Evolutionary conservation across 2,113 vertebrate species (phyloP), one percentile per base, ranked within the genome.

Genomic region (Etia nguti): DNA sequence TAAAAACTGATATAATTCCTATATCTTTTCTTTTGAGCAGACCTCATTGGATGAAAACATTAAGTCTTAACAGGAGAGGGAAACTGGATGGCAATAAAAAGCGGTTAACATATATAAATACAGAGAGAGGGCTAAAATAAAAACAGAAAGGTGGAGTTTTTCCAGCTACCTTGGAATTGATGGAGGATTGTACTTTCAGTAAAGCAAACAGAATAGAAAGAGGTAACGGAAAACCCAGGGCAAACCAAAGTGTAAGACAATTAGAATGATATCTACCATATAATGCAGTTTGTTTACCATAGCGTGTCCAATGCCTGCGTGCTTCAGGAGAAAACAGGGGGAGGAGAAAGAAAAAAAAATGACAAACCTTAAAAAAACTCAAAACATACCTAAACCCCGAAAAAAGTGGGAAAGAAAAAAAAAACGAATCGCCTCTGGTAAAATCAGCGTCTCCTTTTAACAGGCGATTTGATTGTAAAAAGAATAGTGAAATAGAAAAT

Each of bases 281-380:
- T 98, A 99, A 98, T 98, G 98, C 97, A 99, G 98, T 98, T 98
- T 98, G 98, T 99, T 99, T 99, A 99, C 98, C 98, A 98, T 98
- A 98, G 98, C 98, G 97, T 99, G 98, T 98, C 98, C 98, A 96
- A 99, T 98, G 97, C 98, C 98, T 97, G 98, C 97, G 97, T 98
- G 98, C 98, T 99, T 97, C 95, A 95, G 94, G 95, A 96, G 94
- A 94, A 94, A 96, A 88, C 88, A 95, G 94, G 95, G 93, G 92
- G 79, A 88, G 90, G 91, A 92, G 90, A 95, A 93, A 95, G 94
- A 96, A 97, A 91, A 96, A 93, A 97, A 94, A 97, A 97, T 96
- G 97, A 97, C 96, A 96, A 97, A 97, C 96, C 92, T 96, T 97
- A 96, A 88, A 88, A 82, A 87, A 88, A 95, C 96, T 95, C 94